phyloP scores from a whole-genome alignment of 2,797 vertebrate species.

The Paedocypris micromegethes region DNA sequence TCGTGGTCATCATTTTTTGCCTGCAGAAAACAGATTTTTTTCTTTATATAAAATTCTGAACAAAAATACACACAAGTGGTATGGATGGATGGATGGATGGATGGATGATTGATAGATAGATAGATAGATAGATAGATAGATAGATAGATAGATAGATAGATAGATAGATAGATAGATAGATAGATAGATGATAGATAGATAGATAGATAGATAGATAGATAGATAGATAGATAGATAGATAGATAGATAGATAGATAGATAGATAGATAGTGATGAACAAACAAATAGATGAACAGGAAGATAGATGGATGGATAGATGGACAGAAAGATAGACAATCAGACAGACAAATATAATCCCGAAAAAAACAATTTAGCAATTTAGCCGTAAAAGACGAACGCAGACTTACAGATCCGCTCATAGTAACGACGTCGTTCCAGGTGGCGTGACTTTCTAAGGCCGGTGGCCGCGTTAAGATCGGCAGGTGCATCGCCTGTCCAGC shows the following conservation, averaged over 20 bases:
- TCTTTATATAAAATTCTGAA: too few species aligned
- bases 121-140: background rate
- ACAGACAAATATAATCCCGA: background rate
- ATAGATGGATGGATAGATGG: too few species aligned
- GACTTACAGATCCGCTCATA: conserved; percentile 49
- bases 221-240: background rate
- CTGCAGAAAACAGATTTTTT: too few species aligned
- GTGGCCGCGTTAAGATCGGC: conserved; percentile 23
- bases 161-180: too few species aligned
- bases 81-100: too few species aligned
- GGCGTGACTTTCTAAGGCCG: conserved; percentile 44
- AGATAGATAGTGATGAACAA: background rate
- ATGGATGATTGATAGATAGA: background rate
- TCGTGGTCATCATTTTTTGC: too few species aligned
- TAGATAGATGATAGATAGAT: background rate
- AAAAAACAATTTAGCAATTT: too few species aligned
- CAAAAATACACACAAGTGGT: too few species aligned
- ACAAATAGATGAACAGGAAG: too few species aligned
- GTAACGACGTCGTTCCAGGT: conserved; percentile 46
- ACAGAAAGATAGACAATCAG: background rate
- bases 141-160: background rate
- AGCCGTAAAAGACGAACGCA: background rate
- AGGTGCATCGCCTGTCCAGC: conserved; percentile 8
- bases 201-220: background rate
- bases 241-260: too few species aligned